Evolutionary conservation across 2,113 vertebrate genomes (phyloP).

Genomic region (Natator depressus): DNA sequence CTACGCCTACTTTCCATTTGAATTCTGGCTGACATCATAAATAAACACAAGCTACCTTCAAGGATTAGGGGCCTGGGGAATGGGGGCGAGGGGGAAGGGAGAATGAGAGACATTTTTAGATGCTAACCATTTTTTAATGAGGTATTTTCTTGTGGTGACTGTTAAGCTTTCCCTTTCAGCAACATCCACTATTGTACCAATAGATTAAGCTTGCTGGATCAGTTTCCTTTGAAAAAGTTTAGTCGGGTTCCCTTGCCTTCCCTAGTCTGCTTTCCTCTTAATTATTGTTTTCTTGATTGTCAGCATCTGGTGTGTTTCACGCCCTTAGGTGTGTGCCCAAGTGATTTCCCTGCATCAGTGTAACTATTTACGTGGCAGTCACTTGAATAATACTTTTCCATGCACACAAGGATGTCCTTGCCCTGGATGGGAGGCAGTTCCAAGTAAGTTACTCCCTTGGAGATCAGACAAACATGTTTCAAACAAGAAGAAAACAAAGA

Average conservation of each 20-base stretch:
- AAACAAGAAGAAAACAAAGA: neutral
- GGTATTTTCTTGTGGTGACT: neutral
- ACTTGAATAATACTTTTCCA: neutral
- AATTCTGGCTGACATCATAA: neutral
- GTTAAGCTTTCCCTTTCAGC: neutral
- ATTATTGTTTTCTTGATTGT: accelerated
- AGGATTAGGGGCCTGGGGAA: accelerated
- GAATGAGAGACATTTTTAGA: neutral
- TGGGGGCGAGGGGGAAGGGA: neutral
- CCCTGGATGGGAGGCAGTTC: neutral
- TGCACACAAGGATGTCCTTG: accelerated
- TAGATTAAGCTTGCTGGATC: neutral
- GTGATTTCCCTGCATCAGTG: neutral
- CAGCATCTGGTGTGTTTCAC: accelerated
- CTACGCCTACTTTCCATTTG: accelerated
- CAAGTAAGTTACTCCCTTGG: accelerated
- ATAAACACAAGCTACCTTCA: neutral
- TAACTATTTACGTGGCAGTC: neutral
- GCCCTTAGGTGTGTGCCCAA: accelerated
- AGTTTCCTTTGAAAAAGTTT: neutral
- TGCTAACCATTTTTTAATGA: neutral
- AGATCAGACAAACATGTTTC: neutral
- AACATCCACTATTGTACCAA: accelerated
- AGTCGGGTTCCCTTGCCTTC: neutral
- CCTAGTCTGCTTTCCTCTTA: neutral